Conservation (phyloP, 2,888 invertebrate genomes). For the Calameuta filiformis region DNA sequence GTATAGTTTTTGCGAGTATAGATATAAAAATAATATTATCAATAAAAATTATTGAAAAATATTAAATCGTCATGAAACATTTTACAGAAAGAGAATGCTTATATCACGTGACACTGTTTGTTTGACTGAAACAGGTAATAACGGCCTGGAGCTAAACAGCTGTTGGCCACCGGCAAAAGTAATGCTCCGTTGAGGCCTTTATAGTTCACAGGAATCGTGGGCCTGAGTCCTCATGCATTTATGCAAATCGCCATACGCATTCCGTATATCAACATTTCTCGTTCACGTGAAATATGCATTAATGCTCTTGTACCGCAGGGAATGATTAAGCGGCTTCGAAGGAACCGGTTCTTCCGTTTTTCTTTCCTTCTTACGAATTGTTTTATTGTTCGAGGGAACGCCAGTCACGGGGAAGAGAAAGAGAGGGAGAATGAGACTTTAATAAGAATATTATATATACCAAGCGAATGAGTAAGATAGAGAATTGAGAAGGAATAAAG, state of each 20-base stretch:
- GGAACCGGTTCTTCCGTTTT: constrained; percentile 13
- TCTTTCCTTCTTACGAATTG: neutral
- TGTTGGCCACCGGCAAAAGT: neutral
- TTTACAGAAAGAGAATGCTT: neutral
- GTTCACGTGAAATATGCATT: constrained; percentile 24
- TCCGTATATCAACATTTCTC: constrained; percentile 19
- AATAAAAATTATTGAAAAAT: neutral
- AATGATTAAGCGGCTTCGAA: constrained; percentile 15
- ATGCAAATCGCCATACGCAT: constrained; percentile 18
- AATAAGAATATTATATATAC: too few relatives aligned
- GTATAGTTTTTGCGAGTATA: neutral
- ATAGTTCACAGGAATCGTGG: neutral
- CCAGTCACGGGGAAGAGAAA: neutral
- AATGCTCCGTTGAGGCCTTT: neutral
- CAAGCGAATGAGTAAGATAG: neutral
- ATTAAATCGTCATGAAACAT: neutral
- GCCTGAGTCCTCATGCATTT: constrained; percentile 8
- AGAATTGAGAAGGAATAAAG: neutral
- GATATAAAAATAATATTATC: neutral
- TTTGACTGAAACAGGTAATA: neutral
- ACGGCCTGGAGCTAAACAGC: neutral
- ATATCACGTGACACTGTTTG: neutral
- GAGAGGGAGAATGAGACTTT: neutral
- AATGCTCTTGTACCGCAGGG: constrained; percentile 20
- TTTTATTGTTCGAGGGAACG: neutral